Conservation (phyloP, 2,888 invertebrate species). For the Lepidochrysops patricia region DNA sequence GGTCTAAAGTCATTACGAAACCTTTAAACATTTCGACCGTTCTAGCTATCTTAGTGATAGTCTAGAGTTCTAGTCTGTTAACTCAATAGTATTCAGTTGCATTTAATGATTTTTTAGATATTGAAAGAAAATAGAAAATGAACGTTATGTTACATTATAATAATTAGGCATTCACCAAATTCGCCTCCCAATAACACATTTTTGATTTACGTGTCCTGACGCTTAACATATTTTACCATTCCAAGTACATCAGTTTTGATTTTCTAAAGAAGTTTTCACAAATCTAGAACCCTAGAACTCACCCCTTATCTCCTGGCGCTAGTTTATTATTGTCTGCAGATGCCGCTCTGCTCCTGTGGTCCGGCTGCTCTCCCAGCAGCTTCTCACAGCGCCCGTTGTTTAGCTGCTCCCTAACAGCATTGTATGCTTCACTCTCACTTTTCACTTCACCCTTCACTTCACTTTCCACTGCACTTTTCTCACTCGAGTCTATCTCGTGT, state of each 20-base stretch:
- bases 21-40: conserved; percentile 7
- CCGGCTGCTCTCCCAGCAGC: conserved; percentile 78
- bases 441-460: conserved; percentile 46
- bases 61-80: no score
- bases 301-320: conserved; percentile 75
- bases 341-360: conserved; percentile 76
- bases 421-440: conserved; percentile 60
- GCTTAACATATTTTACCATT: no score
- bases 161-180: no score
- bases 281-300: conserved; percentile 35
- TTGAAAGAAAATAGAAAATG: no score
- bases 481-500: conserved; percentile 61
- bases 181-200: no score
- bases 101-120: no score
- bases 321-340: conserved; percentile 76
- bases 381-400: conserved; percentile 84
- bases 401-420: conserved; percentile 59
- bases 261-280: no score
- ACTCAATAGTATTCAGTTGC: no score
- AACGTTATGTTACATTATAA: no score
- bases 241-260: no score
- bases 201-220: no score
- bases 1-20: not conserved
- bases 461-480: conserved; percentile 51
- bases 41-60: no score